Evolutionary conservation across 2,113 vertebrate genomes (phyloP), one percentile per base, ranked within the genome.

Genomic region (Ptilorrhoa leucosticta): DNA sequence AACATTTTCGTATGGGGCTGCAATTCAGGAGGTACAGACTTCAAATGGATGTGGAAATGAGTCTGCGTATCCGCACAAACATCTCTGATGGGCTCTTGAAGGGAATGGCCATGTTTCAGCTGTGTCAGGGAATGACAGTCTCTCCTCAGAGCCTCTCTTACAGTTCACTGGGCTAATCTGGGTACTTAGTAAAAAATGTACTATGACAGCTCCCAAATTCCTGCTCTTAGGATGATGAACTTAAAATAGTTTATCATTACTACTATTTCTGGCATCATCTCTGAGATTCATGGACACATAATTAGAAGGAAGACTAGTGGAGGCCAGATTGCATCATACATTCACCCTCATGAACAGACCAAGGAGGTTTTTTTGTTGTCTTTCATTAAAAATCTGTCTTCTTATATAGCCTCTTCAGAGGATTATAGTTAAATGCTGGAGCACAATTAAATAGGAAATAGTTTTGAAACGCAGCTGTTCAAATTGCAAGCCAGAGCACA

Each of bases 201-300:
- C 66, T 64, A 47, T 65, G 70, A 68, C 69, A 96, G 70, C 40
- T 82, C 75, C 44, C 7, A 7, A 83, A 85, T 72, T 93, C 73
- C 53, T 83, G 75, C 61, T 93, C 37, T 48, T 63, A 73, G 63
- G 11, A 47, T 28, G 66, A 88, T 47, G 57, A 85, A 68, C 27
- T 60, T 77, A 27, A 78, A 91, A 82, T 68, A 83, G 88, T 85
- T 72, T 48, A 53, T 77, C 42, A 45, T 77, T 86, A 15, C 30
- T 68, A 10, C 90, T 94, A 61, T 80, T 94, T 88, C 88, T 85
- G 88, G 75, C 75, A 72, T 69, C 33, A 47, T 58, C 45, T n/a
- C 53, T 5, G 33, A 57, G 53, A 30, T 88, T 28, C 26, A 35
- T 0, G 0, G 76, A 30, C 44, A 68, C 21, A 2, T n/a, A 37